phyloP scores from a whole-genome alignment of 1,140 invertebrate genomes.

The Alviniconcha marisindica region DNA sequence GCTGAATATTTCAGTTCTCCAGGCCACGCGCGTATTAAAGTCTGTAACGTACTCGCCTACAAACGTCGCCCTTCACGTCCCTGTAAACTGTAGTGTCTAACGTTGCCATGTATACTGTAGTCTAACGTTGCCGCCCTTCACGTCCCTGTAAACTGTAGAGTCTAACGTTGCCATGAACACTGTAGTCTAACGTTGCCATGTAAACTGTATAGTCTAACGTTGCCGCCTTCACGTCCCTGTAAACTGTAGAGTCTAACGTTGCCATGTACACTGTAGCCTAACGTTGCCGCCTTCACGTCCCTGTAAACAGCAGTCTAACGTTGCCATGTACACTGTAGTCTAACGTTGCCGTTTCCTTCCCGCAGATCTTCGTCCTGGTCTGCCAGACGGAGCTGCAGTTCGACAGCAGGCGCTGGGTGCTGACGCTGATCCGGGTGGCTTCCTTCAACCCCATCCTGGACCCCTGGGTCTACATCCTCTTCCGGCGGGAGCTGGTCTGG shows the following conservation, averaged over 20 bases:
- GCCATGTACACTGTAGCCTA: neutral
- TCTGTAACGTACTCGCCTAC: no score
- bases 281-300: neutral
- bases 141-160: neutral
- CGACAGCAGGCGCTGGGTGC: conserved; percentile 61
- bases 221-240: no score
- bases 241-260: no score
- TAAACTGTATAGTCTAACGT: neutral
- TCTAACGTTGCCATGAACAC: neutral
- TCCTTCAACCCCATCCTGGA: conserved; percentile 76
- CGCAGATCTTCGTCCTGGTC: conserved; percentile 72
- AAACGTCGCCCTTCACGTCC: no score
- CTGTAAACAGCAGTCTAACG: neutral
- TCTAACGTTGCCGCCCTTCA: neutral
- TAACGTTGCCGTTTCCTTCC: neutral
- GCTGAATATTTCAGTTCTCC: no score
- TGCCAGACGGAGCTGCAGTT: conserved; percentile 65
- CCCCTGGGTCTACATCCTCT: conserved; percentile 76
- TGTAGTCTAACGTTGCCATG: neutral
- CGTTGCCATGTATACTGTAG: neutral
- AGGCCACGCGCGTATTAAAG: no score
- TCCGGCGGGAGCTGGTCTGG: conserved; percentile 63
- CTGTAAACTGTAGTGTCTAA: no score
- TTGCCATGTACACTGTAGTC: neutral
- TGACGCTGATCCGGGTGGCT: conserved; percentile 73